Base-by-base conservation (phyloP, 2,113 vertebrate genomes). In the Stigmatopora argus region DNA sequence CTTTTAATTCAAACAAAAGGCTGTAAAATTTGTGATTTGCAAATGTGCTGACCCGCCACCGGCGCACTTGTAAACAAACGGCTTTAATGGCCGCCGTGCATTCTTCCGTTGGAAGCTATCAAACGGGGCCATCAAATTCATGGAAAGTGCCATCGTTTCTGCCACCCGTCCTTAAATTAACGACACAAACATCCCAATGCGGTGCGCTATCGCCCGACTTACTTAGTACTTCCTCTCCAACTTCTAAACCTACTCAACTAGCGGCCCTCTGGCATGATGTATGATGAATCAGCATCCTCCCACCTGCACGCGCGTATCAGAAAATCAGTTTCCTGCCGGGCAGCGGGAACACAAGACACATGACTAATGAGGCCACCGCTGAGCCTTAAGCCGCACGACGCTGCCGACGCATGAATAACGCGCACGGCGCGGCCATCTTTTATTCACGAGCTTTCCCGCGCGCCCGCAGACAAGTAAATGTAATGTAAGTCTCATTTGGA, bases 401-500 rank as follows among this genome's bases (percentile, higher is more conserved):
- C 67, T 8, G 19, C 63, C 53, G n/a, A 62, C 72, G 66, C 82
- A 81, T 74, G 72, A 77, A 83, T 79, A 83, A 68, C 72, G 65
- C 41, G 64, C 78, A 71, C 74, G 14, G 53, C 78, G 83, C 75
- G 72, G 69, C 68, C 67, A 85, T 87, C 61, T 87, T 87, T 86
- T 85, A 88, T 88, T 84, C 81, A 87, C 53, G 73, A 78, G 72
- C 62, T 69, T 79, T 64, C 67, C 70, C 23, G 46, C 70, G 64
- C 77, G 47, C 60, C 64, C 61, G 63, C 74, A 70, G 71, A 79
- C 78, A 83, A 83, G 85, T 77, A 87, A 66, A 86, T 81, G 65
- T 76, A 81, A 85, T 84, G 85, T 69, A 83, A 81, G 69, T 78
- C 72, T 76, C 66, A 81, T 87, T 85, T 83, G 75, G 85, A 83